These are phyloP conservation scores for Coryphaenoides rupestris DNA, from an alignment of 2,113 vertebrate genomes.

Conservation along the genomic window DNA sequence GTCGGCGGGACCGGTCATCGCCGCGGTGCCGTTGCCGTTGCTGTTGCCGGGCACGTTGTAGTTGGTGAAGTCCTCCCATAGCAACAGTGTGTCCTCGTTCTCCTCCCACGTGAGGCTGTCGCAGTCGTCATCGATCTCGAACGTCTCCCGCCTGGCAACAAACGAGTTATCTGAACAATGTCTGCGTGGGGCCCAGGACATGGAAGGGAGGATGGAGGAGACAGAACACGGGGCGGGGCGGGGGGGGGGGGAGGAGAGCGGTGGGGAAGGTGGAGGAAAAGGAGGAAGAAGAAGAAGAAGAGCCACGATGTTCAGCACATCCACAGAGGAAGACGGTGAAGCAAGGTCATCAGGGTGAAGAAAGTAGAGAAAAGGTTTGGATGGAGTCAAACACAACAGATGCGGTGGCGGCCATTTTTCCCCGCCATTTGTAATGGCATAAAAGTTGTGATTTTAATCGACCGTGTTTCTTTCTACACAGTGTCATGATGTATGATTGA, in stretches of 20 bases:
- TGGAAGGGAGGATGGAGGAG: constrained; percentile 10
- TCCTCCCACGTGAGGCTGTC: constrained; percentile 98
- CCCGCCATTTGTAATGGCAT: no score
- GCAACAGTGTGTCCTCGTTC: constrained; percentile 90
- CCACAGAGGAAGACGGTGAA: constrained; percentile 28
- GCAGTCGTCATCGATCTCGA: constrained; percentile 92
- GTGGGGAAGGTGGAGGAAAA: background rate
- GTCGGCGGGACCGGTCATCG: constrained; percentile 24
- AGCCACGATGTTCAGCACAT: constrained; percentile 32
- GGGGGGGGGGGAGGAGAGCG: no score
- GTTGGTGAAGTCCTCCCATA: constrained; percentile 98
- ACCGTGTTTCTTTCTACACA: no score
- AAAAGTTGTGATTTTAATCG: no score
- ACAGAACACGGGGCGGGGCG: constrained; percentile 13
- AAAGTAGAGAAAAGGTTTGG: background rate
- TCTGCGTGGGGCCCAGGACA: constrained; percentile 46
- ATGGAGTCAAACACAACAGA: no score
- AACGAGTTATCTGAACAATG: constrained; percentile 69
- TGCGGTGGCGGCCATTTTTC: no score
- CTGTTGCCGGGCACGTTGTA: constrained; percentile 77
- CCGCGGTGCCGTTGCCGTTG: constrained; percentile 1
- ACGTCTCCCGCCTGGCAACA: constrained; percentile 85
- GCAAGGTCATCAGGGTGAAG: background rate
- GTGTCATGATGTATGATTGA: no score
- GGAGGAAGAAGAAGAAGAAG: constrained; percentile 25